Conservation (phyloP, 1,140 invertebrate genomes). For the Brachionus angularis region DNA sequence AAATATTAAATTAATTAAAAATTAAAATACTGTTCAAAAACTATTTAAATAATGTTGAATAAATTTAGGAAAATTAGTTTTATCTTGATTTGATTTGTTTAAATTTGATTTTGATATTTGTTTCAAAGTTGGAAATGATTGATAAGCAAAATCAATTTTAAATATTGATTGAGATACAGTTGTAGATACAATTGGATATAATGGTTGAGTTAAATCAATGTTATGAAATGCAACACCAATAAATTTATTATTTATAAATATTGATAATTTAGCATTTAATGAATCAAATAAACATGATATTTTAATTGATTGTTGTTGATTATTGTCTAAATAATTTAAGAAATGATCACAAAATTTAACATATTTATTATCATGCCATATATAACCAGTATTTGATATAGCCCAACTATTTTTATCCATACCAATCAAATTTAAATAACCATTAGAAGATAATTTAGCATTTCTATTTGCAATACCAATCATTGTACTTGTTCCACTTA, state of each 20-base stretch:
- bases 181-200: constrained; percentile 27
- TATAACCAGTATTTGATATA: constrained; percentile 68
- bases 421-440: constrained; percentile 65
- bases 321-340: too few species aligned
- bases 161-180: neutral
- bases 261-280: neutral
- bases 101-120: constrained; percentile 27
- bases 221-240: constrained; percentile 30
- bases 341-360: constrained; percentile 10
- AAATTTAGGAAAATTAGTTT: neutral
- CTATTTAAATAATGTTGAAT: neutral
- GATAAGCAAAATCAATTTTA: neutral
- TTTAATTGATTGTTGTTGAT: neutral
- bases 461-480: constrained; percentile 9
- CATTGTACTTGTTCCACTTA: constrained; percentile 31
- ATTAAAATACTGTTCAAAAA: neutral
- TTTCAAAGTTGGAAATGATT: constrained; percentile 10
- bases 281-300: constrained; percentile 22
- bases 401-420: constrained; percentile 70
- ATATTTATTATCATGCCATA: constrained; percentile 63
- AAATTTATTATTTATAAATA: constrained; percentile 1
- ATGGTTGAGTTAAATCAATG: neutral
- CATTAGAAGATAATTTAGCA: constrained; percentile 54
- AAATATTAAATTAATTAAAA: constrained; percentile 1
- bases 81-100: too few species aligned